Evolutionary conservation across 2,888 invertebrate genomes (phyloP).

Genomic region (Ariolimax columbianus): DNA sequence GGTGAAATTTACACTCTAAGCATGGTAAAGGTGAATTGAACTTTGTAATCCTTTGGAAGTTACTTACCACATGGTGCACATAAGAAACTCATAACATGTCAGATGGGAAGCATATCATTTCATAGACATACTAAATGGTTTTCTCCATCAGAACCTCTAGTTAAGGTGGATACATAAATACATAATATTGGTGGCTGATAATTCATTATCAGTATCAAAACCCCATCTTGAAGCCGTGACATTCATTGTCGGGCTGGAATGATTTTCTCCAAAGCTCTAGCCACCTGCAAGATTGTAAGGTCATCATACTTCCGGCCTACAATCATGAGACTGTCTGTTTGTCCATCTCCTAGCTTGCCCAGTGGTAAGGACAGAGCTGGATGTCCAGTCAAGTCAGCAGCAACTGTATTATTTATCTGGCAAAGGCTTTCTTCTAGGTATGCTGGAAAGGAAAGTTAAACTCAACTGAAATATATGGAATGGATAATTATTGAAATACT

Average conservation of each 20-base stretch:
- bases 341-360: slow-evolving; percentile 65
- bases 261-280: slow-evolving; percentile 66
- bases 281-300: slow-evolving; percentile 69
- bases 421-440: slow-evolving; percentile 54
- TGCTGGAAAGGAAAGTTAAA: slow-evolving; percentile 35
- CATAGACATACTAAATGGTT: too few species aligned
- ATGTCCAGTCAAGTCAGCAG: slow-evolving; percentile 70
- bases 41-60: too few species aligned
- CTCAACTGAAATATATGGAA: too few species aligned
- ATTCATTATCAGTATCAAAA: not conserved
- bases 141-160: too few species aligned
- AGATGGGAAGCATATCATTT: too few species aligned
- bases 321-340: slow-evolving; percentile 68
- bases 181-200: too few species aligned
- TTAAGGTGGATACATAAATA: too few species aligned
- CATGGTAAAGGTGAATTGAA: too few species aligned
- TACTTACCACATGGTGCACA: too few species aligned
- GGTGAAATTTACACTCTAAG: too few species aligned
- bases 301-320: slow-evolving; percentile 73
- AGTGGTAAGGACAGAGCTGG: slow-evolving; percentile 72
- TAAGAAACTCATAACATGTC: too few species aligned
- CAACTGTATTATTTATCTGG: slow-evolving; percentile 65
- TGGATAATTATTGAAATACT: too few species aligned
- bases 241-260: slow-evolving; percentile 16
- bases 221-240: not conserved